A percentile compares a stretch with the other conserved stretches of the same genome.
These are phyloP conservation scores for Melitaea athalia DNA, from an alignment of 2,888 invertebrate genomes.

Conservation along the genomic window DNA sequence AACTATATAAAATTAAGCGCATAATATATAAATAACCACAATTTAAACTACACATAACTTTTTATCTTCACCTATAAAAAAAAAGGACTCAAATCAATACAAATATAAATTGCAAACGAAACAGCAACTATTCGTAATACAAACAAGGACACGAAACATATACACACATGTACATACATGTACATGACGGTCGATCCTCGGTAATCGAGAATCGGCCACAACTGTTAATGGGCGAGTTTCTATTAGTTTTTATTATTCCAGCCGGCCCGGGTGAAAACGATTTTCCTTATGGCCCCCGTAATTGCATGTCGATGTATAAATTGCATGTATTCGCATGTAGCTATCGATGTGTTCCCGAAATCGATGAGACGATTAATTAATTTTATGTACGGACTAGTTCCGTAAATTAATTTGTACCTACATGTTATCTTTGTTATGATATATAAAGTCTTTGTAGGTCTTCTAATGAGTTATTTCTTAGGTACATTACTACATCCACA, in stretches of 20 bases:
- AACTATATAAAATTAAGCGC: no score
- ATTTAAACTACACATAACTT: no score
- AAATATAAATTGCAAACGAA: background rate
- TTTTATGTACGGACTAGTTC: no score
- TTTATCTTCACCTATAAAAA: no score
- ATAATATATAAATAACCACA: no score
- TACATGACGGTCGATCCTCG: constrained; percentile 33
- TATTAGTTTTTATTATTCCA: constrained; percentile 54
- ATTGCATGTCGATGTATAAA: constrained; percentile 45
- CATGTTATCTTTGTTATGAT: no score
- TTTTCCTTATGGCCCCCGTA: constrained; percentile 49
- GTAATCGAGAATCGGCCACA: constrained; percentile 45
- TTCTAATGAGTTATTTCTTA: no score
- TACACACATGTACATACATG: constrained; percentile 19
- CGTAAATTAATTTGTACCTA: no score
- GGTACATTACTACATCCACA: no score
- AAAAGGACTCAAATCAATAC: no score
- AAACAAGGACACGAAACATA: constrained; percentile 1
- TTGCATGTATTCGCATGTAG: background rate
- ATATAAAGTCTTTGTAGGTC: no score
- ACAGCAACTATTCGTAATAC: constrained; percentile 12
- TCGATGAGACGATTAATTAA: background rate
- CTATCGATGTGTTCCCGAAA: background rate
- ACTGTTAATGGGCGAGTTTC: constrained; percentile 48
- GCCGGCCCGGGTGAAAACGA: constrained; percentile 42